phyloP scores from a whole-genome alignment of 2,888 invertebrate species.

The Meandrusa payeni region DNA sequence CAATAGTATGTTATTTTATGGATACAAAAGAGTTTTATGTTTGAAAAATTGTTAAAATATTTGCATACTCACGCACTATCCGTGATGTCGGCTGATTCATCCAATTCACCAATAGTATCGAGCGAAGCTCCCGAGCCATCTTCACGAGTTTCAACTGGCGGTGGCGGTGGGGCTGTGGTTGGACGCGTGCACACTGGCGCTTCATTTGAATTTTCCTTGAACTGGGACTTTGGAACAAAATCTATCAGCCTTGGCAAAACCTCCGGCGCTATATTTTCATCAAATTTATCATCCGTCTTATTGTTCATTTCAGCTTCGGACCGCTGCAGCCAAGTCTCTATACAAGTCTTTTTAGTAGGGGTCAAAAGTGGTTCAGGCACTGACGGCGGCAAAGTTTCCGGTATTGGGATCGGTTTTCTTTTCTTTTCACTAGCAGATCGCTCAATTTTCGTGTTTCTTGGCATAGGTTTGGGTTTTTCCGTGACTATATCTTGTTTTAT shows the following conservation, averaged over 20 bases:
- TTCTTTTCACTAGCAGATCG: conserved; percentile 64
- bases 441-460: conserved; percentile 72
- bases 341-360: conserved; percentile 73
- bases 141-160: conserved; percentile 70
- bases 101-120: conserved; percentile 86
- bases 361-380: conserved; percentile 62
- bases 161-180: conserved; percentile 62
- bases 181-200: conserved; percentile 49
- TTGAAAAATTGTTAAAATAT: not conserved
- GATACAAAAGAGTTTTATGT: too few relatives aligned
- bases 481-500: conserved; percentile 49
- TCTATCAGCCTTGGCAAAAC: conserved; percentile 85
- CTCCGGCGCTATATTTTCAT: conserved; percentile 62
- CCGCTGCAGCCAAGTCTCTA: conserved; percentile 71
- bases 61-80: conserved; percentile 62
- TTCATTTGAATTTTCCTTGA: conserved; percentile 56
- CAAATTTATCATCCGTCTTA: conserved; percentile 58
- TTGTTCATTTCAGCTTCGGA: conserved; percentile 75
- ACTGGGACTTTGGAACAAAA: conserved; percentile 84
- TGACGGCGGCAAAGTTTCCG: conserved; percentile 50
- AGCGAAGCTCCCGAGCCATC: conserved; percentile 82
- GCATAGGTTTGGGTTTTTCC: conserved; percentile 80
- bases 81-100: conserved; percentile 77
- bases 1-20: too few relatives aligned
- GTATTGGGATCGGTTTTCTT: conserved; percentile 52